Percentiles rank a stretch among this genome's conserved stretches.
Conservation (phyloP, 2,113 vertebrate species). For the Cyphomyrus discorhynchus region DNA sequence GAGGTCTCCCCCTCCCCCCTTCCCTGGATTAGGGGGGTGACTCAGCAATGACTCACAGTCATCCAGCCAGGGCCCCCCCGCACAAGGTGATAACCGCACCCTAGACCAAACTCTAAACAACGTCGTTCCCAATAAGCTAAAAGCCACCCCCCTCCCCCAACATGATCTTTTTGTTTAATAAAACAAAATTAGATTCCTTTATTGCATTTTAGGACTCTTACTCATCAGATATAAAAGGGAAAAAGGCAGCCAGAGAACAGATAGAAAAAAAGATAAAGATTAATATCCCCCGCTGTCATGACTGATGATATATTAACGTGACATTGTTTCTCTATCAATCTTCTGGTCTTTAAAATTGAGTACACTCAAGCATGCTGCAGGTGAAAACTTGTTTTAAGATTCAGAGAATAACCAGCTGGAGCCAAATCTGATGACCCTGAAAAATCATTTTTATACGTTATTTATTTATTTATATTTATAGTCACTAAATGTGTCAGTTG, state of each 20-base stretch:
- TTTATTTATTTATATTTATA: neutral
- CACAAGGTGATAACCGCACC: neutral
- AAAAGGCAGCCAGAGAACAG: neutral
- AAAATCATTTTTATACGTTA: neutral
- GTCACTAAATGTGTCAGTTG: neutral
- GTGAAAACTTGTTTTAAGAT: neutral
- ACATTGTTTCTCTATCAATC: neutral
- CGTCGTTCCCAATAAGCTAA: neutral
- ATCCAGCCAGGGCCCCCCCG: neutral
- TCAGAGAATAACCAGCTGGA: neutral
- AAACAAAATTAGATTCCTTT: neutral
- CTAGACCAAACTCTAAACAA: neutral
- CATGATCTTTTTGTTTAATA: neutral
- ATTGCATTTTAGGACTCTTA: neutral
- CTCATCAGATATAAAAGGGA: neutral
- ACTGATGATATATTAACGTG: neutral
- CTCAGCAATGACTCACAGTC: constrained; percentile 33
- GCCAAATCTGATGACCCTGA: neutral
- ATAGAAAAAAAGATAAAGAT: neutral
- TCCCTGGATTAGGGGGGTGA: constrained; percentile 30
- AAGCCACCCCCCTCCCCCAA: neutral
- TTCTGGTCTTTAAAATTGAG: neutral
- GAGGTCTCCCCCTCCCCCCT: constrained; percentile 3
- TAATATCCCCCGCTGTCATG: neutral
- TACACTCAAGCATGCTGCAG: neutral